Evolutionary conservation across 2,888 invertebrate species (phyloP).

Genomic region (Drosophila maculinotata): DNA sequence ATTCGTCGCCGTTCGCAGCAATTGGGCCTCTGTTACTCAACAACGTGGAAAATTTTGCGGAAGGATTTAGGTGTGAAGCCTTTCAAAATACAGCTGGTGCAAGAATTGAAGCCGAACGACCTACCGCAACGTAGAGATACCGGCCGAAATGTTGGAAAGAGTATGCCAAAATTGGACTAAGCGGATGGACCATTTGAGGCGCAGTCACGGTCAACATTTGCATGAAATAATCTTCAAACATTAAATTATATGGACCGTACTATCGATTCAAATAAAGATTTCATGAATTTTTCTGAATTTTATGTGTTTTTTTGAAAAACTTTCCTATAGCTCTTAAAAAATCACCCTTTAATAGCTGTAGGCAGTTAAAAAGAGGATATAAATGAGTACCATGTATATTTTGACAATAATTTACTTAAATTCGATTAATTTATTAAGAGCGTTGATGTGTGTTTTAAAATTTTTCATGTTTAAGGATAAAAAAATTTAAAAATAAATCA

Average conservation of each 20-base stretch:
- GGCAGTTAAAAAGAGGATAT: neutral
- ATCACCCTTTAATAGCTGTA: neutral
- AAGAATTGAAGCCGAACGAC: no score
- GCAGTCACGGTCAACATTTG: slow-evolving; percentile 10
- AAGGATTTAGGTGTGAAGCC: neutral
- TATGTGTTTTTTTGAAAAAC: no score
- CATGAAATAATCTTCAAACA: slow-evolving; percentile 10
- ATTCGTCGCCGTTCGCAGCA: no score
- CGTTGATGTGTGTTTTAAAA: neutral
- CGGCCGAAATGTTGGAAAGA: slow-evolving; percentile 11
- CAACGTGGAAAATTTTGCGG: neutral
- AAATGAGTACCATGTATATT: neutral
- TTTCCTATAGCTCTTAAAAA: no score
- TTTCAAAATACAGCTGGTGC: neutral
- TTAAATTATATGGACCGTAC: neutral
- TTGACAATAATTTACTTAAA: neutral
- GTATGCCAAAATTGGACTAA: slow-evolving; percentile 10
- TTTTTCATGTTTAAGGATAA: neutral
- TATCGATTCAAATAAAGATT: no score
- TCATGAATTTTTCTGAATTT: no score
- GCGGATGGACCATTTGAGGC: slow-evolving; percentile 11
- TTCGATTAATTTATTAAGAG: neutral
- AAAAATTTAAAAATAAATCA: no score
- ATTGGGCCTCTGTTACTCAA: neutral
- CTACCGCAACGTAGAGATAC: slow-evolving; percentile 6